Percentiles rank a stretch among this genome's conserved stretches.
phyloP scores from a whole-genome alignment of 2,888 invertebrate species.

The Oasisia sp. region DNA sequence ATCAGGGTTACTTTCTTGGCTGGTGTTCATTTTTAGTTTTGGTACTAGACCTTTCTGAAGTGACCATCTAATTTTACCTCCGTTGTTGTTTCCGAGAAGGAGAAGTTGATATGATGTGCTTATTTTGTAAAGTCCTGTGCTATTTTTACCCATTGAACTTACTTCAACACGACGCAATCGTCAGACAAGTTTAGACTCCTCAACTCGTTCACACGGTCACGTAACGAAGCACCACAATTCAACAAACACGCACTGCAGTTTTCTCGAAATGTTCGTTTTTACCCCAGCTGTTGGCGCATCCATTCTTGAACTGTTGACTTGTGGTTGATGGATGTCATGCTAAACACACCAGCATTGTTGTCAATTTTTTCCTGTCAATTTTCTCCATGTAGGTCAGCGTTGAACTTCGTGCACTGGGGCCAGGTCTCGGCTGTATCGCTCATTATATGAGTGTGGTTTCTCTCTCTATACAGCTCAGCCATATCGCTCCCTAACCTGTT shows the following conservation, averaged over 20 bases:
- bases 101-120: not conserved
- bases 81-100: not conserved
- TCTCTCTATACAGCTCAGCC: too few species aligned
- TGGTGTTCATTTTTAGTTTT: not conserved
- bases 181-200: not conserved
- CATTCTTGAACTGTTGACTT: not conserved
- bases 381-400: not conserved
- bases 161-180: too few species aligned
- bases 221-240: not conserved
- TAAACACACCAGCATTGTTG: not conserved
- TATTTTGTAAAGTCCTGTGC: too few species aligned
- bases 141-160: too few species aligned
- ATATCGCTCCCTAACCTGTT: too few species aligned
- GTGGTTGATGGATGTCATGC: not conserved
- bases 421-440: not conserved
- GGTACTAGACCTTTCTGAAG: slow-evolving; percentile 1
- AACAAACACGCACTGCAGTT: too few species aligned
- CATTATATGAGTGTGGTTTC: too few species aligned
- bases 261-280: not conserved
- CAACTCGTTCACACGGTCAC: not conserved
- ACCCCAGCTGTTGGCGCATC: not conserved
- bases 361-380: not conserved
- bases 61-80: not conserved
- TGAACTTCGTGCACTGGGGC: not conserved
- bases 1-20: not conserved